phyloP scores from a whole-genome alignment of 1,140 invertebrate species.

The Drosophila rufa region DNA sequence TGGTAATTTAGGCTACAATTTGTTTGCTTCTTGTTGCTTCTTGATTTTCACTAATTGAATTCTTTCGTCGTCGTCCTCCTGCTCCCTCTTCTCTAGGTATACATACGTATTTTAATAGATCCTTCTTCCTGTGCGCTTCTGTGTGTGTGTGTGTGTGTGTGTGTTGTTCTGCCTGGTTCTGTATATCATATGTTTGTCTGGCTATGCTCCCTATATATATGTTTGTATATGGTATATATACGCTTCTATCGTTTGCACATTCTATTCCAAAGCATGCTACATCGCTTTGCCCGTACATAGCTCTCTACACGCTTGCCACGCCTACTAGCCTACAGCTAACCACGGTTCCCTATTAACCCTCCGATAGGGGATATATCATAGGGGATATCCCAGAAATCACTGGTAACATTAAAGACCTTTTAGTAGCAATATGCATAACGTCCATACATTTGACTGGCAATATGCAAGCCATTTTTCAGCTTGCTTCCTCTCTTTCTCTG shows the following conservation, averaged over 20 bases:
- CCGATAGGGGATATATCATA: constrained; percentile 6
- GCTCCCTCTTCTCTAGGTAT: constrained; percentile 50
- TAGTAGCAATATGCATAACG: too few species aligned
- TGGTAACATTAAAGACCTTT: too few species aligned
- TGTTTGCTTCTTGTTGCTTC: constrained; percentile 43
- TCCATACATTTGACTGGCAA: too few species aligned
- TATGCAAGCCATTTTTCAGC: too few species aligned
- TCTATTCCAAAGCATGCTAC: constrained; percentile 45
- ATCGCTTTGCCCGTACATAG: constrained; percentile 20
- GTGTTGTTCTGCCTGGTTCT: background rate
- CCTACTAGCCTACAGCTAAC: constrained; percentile 36
- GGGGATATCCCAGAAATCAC: background rate
- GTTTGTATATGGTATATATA: constrained; percentile 36
- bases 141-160: constrained; percentile 35
- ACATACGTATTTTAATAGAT: constrained; percentile 54
- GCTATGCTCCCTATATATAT: constrained; percentile 72
- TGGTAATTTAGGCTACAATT: constrained; percentile 61
- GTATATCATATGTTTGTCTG: constrained; percentile 48
- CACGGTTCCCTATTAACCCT: background rate
- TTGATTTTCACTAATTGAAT: constrained; percentile 71
- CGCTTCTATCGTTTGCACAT: constrained; percentile 42
- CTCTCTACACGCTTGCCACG: constrained; percentile 46
- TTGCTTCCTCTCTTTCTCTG: too few species aligned
- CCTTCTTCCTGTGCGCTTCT: constrained; percentile 31
- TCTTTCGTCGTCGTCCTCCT: constrained; percentile 36